Evolutionary conservation across 2,113 vertebrate genomes (phyloP).

Genomic region (Zosterops hypoxanthus): DNA sequence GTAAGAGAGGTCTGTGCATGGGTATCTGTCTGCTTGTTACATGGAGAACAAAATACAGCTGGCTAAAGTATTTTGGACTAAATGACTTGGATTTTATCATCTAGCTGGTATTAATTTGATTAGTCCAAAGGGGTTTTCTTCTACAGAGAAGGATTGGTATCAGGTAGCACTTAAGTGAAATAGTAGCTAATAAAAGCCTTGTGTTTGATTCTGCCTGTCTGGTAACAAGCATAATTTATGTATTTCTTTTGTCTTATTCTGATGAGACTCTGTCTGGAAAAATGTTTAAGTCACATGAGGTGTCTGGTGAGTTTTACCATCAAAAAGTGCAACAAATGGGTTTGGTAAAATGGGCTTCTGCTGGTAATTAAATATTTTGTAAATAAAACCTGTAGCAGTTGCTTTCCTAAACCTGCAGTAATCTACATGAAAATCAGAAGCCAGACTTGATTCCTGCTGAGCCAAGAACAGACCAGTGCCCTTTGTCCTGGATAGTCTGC

Average conservation of each 20-base stretch:
- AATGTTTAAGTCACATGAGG: not conserved
- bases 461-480: not conserved
- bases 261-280: not conserved
- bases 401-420: not conserved
- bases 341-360: not conserved
- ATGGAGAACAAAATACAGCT: not conserved
- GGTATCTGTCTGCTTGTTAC: not conserved
- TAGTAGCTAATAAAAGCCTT: slow-evolving; percentile 5
- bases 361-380: not conserved
- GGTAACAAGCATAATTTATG: not conserved
- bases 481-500: slow-evolving; percentile 35
- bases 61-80: not conserved
- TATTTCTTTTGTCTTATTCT: not conserved
- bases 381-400: not conserved
- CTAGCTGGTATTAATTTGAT: not conserved
- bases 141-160: not conserved
- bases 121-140: not conserved
- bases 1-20: rapidly evolving
- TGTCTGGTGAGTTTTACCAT: not conserved
- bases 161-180: not conserved
- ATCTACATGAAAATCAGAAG: slow-evolving; percentile 5
- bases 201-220: slow-evolving; percentile 8
- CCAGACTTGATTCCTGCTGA: not conserved
- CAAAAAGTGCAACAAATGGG: not conserved
- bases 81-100: not conserved